Base-by-base conservation (phyloP, 1,140 invertebrate genomes). In the Tribolium castaneum region DNA sequence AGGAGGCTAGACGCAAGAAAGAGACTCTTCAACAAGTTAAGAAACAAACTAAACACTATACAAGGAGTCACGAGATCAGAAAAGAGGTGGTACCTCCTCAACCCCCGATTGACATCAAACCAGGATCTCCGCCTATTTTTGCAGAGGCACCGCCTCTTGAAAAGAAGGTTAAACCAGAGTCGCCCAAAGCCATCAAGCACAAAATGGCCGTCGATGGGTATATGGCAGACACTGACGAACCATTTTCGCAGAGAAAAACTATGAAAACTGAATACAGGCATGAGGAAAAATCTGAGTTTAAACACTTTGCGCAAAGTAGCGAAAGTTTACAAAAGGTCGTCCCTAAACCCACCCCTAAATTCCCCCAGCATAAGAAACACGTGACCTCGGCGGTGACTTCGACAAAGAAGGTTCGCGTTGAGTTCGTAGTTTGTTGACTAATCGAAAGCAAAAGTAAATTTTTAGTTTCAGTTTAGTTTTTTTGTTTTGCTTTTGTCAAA, bases 201-300 rank as follows among this genome's bases (percentile, higher is more conserved):
- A 86, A 87, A 78, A 62, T 87, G 19, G 85, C 88, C 51, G 80
- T 80, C 66, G 87, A 83, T 78, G 93, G 93, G 10, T 94, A 94
- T 80, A 91, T 91, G 83, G 93, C 93, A 1, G 93, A 94, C 82
- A 94, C 92, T 0, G 92, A 93, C 80, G 92, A 93, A 78, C 90
- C 90, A 0, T 86, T 88, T 13, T 83, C 81, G 16, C 86, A 84
- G 59, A 83, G 84, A 39, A 87, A 87, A 73, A 84, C 85, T 1
- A 39, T 81, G 6, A 85, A 82, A 76, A 81, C 72, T 9, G 85
- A 86, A 74, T 79, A 83, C 56, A 80, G 75, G 59, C 84, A 82
- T 39, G 84, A 86, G 75, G 81, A 85, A 76, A 82, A 56, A 71
- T 81, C 80, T 6, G 82, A 83, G 51, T 80, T 79, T 39, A 82